Conservation (phyloP, 2,797 vertebrate genomes). For the Crenichthys baileyi region DNA sequence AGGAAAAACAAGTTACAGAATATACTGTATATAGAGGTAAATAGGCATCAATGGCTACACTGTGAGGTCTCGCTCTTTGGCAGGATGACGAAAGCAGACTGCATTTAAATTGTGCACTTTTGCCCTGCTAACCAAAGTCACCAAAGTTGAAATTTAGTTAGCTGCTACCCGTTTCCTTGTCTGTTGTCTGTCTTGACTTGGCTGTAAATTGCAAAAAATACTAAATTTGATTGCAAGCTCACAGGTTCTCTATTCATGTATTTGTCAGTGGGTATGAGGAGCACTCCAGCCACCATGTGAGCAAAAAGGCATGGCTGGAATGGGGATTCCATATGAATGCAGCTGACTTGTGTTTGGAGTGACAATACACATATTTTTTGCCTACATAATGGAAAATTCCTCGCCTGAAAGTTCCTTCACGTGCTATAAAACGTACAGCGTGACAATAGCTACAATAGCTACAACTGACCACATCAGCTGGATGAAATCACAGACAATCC, state of each 20-base stretch:
- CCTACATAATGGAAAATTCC: constrained; percentile 45
- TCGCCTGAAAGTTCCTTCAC: constrained; percentile 67
- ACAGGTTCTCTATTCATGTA: constrained; percentile 33
- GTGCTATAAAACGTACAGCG: constrained; percentile 46
- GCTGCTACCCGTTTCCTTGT: constrained; percentile 21
- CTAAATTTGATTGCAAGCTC: constrained; percentile 10
- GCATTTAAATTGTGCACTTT: constrained; percentile 40
- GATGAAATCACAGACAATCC: constrained; percentile 58
- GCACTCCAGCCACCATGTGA: constrained; percentile 16
- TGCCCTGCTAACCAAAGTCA: constrained; percentile 13
- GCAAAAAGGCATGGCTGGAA: constrained; percentile 9
- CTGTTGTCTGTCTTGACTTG: constrained; percentile 11
- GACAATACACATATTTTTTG: constrained; percentile 23
- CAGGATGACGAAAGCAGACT: constrained; percentile 39
- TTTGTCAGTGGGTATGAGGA: constrained; percentile 33
- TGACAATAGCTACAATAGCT: constrained; percentile 69
- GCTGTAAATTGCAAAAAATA: constrained; percentile 4
- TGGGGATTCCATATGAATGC: constrained; percentile 21
- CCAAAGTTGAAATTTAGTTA: constrained; percentile 17
- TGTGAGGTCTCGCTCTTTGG: constrained; percentile 28
- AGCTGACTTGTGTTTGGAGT: constrained; percentile 17
- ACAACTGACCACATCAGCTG: constrained; percentile 61
- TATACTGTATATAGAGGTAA: background rate
- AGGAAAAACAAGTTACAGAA: background rate
- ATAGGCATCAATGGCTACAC: constrained; percentile 4